phyloP scores from a whole-genome alignment of 2,888 invertebrate genomes.

The Drosophila neonasuta region DNA sequence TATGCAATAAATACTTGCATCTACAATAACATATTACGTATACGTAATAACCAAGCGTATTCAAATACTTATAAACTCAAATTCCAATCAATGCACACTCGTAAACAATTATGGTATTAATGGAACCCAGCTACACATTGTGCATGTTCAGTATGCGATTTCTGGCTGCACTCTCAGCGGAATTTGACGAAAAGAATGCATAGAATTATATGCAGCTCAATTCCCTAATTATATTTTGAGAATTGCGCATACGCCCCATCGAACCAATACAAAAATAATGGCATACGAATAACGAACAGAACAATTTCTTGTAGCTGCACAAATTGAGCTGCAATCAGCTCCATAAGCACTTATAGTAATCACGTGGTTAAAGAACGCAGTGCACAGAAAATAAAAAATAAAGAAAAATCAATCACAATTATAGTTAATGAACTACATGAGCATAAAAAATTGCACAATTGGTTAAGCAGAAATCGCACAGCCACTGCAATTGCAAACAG shows the following conservation, averaged over 20 bases:
- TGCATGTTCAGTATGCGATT: constrained; percentile 20
- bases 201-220: constrained; percentile 15
- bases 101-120: not conserved
- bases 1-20: too few relatives aligned
- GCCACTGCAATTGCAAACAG: not conserved
- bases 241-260: constrained; percentile 41
- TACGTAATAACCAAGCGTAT: not conserved
- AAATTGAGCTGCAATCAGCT: constrained; percentile 30
- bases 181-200: constrained; percentile 27
- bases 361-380: constrained; percentile 3
- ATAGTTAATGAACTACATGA: constrained; percentile 33
- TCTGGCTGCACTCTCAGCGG: not conserved
- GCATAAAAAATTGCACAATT: constrained; percentile 12
- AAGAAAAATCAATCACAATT: constrained; percentile 44
- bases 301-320: constrained; percentile 17
- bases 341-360: constrained; percentile 16
- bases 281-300: constrained; percentile 3
- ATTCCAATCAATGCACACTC: not conserved
- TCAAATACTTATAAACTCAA: not conserved
- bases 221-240: constrained; percentile 35
- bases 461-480: not conserved
- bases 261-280: constrained; percentile 12
- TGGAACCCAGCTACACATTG: constrained; percentile 6
- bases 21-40: not conserved
- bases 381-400: not conserved